Evolutionary conservation across 2,113 vertebrate species (phyloP).

Genomic region (Cromileptes altivelis): DNA sequence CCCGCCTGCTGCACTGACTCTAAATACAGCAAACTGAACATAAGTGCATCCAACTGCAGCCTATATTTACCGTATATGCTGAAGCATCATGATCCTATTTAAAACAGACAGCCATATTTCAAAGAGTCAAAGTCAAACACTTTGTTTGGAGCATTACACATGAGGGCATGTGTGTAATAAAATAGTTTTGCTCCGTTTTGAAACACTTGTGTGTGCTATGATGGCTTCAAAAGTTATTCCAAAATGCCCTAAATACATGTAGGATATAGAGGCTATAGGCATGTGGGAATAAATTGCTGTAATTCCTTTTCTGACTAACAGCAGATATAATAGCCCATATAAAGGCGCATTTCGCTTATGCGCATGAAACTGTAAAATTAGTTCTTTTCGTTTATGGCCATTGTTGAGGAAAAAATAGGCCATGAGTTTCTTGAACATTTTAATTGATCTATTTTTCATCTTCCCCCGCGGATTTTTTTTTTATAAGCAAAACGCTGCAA

Average conservation of each 20-base stretch:
- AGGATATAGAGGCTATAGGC: slow-evolving; percentile 27
- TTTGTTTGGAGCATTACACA: slow-evolving; percentile 60
- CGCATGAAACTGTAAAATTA: slow-evolving; percentile 47
- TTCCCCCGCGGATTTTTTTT: slow-evolving; percentile 50
- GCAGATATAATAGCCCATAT: slow-evolving; percentile 49
- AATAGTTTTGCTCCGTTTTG: slow-evolving; percentile 51
- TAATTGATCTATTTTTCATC: slow-evolving; percentile 80
- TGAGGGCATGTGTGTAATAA: slow-evolving; percentile 52
- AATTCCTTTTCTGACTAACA: slow-evolving; percentile 42
- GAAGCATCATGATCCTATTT: neutral
- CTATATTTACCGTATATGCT: slow-evolving; percentile 28
- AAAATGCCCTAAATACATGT: slow-evolving; percentile 53
- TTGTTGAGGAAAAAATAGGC: slow-evolving; percentile 65
- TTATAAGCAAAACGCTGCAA: slow-evolving; percentile 47
- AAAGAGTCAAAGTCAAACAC: slow-evolving; percentile 46
- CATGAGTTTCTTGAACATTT: slow-evolving; percentile 69
- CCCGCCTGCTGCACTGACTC: neutral
- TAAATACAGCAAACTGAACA: slow-evolving; percentile 21
- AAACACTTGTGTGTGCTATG: slow-evolving; percentile 37
- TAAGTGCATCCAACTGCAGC: neutral
- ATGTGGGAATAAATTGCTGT: slow-evolving; percentile 57
- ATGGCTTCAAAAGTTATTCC: slow-evolving; percentile 52
- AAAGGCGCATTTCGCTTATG: slow-evolving; percentile 42
- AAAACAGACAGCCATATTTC: slow-evolving; percentile 1
- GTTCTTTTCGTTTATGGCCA: slow-evolving; percentile 46